phyloP scores from a whole-genome alignment of 2,888 invertebrate species.

The Tetheella fluctuosa region DNA sequence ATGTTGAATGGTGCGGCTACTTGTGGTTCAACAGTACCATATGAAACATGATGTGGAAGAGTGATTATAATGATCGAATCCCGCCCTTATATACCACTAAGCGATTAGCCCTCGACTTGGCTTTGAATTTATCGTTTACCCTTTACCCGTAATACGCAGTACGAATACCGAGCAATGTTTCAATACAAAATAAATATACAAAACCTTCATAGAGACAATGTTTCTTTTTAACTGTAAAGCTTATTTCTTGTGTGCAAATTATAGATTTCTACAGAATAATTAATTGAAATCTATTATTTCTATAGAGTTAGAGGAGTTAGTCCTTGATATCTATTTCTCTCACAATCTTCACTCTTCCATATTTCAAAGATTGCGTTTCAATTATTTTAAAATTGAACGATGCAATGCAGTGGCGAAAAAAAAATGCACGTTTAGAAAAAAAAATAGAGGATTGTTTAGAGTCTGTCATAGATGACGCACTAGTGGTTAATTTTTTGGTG shows the following conservation, averaged over 20 bases:
- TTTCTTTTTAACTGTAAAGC: constrained; percentile 24
- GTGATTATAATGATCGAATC: constrained; percentile 63
- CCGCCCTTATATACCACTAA: constrained; percentile 36
- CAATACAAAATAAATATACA: constrained; percentile 45
- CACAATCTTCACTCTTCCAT: constrained; percentile 82
- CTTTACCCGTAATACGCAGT: constrained; percentile 17
- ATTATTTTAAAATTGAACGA: constrained; percentile 40
- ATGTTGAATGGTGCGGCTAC: constrained; percentile 67
- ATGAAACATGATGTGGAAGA: constrained; percentile 81
- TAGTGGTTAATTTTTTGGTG: constrained; percentile 68
- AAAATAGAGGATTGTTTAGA: constrained; percentile 63
- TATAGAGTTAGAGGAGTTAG: constrained; percentile 66
- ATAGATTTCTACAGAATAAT: constrained; percentile 25
- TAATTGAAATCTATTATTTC: constrained; percentile 50
- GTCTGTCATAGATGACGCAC: constrained; percentile 64
- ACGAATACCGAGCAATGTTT: constrained; percentile 35
- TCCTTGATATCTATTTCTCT: constrained; percentile 59
- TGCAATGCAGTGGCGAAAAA: constrained; percentile 53
- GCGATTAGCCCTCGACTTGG: constrained; percentile 44
- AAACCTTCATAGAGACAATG: constrained; percentile 27
- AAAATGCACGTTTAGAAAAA: constrained; percentile 76
- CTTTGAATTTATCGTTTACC: constrained; percentile 20
- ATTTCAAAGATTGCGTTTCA: constrained; percentile 66
- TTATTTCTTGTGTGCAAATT: constrained; percentile 13
- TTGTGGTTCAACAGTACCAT: constrained; percentile 70